phyloP scores from a whole-genome alignment of 2,888 invertebrate genomes.

The Eupithecia abbreviata region DNA sequence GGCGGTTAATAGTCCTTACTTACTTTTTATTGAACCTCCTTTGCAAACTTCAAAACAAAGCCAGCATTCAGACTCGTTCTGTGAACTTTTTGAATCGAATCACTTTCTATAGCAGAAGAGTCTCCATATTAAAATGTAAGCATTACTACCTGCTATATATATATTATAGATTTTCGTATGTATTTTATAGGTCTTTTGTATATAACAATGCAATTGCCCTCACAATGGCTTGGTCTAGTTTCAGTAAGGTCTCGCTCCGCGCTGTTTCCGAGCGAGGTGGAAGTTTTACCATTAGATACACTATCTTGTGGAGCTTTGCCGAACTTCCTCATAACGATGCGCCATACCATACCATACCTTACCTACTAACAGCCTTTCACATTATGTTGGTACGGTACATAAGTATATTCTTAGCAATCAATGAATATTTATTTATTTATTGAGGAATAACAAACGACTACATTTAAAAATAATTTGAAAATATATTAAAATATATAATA shows the following conservation, averaged over 20 bases:
- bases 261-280: slow-evolving; percentile 18
- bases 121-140: slow-evolving; percentile 18
- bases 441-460: no score
- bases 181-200: not conserved
- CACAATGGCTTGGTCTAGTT: slow-evolving; percentile 21
- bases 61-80: not conserved
- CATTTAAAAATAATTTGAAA: no score
- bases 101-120: not conserved
- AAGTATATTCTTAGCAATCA: not conserved
- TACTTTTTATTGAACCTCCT: slow-evolving; percentile 36
- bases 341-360: not conserved
- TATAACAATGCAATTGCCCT: slow-evolving; percentile 10
- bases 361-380: not conserved
- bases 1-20: slow-evolving; percentile 42
- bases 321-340: slow-evolving; percentile 3
- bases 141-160: no score
- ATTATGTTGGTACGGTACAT: not conserved
- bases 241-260: slow-evolving; percentile 1
- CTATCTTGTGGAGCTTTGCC: slow-evolving; percentile 7
- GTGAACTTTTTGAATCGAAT: not conserved
- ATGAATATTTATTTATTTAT: no score
- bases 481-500: no score
- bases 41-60: slow-evolving; percentile 32
- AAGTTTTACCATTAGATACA: slow-evolving; percentile 27
- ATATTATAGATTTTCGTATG: not conserved